phyloP scores from a whole-genome alignment of 2,797 vertebrate species.

The Poecile montanus region DNA sequence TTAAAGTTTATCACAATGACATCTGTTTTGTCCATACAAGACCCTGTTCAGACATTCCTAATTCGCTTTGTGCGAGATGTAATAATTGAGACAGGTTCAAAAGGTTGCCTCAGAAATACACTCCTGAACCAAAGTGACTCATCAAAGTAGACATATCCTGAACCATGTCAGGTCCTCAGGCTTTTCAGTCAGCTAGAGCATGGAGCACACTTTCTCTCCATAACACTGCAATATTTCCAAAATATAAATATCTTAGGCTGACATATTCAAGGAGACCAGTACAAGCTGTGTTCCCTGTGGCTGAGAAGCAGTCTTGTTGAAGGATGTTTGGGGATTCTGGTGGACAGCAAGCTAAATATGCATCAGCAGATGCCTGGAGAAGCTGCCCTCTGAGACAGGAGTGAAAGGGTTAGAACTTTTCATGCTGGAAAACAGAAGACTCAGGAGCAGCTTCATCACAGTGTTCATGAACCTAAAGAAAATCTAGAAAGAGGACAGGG shows the following conservation, averaged over 20 bases:
- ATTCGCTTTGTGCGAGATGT: background rate
- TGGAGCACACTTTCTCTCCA: rapidly evolving
- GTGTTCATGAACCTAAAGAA: background rate
- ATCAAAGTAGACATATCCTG: background rate
- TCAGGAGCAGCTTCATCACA: background rate
- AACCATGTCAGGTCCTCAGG: background rate
- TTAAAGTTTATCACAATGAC: background rate
- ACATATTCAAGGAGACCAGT: background rate
- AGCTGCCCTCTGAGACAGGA: rapidly evolving
- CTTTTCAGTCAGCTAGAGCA: background rate
- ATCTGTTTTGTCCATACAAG: background rate
- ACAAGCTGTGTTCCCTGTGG: background rate
- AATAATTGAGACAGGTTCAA: background rate
- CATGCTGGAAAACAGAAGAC: background rate
- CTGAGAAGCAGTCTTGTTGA: background rate
- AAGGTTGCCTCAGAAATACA: background rate
- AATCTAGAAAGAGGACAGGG: background rate
- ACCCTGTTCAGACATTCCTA: background rate
- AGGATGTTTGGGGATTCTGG: background rate
- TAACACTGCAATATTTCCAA: background rate
- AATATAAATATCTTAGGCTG: background rate
- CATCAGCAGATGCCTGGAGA: background rate
- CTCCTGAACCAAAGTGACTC: background rate
- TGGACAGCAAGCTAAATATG: background rate
- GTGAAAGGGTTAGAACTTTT: background rate